Evolutionary conservation across 1,140 invertebrate genomes (phyloP), one percentile per base, ranked within the genome.

Genomic region (Aphaenogaster rudis): DNA sequence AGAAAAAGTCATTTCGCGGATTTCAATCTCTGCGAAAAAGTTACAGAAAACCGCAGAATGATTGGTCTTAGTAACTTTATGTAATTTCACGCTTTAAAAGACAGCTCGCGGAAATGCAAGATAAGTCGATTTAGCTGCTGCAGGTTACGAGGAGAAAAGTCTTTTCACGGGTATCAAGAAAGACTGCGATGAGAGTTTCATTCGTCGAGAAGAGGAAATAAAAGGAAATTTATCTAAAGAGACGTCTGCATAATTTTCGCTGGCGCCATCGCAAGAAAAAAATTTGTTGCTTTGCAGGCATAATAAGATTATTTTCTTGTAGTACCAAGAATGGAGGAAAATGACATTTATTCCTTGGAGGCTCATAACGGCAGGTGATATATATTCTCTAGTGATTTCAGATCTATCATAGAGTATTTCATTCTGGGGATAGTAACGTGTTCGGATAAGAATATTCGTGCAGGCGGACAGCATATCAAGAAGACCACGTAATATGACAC

Each of bases 31-130:
- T 21, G 80, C 52, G n/a, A 76, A 61, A 74, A 61, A 84, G 42
- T 82, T 72, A 57, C 28, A 48, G 42, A 76, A 84, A 84, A 63
- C 42, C n/a, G 13, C 80, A 42, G 13, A 0, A 21, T 71, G 80
- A 84, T 84, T 74, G 69, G 54, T 84, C 80, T 84, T 76, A 48
- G 39, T 33, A 84, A 84, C 69, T 84, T 84, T 76, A 84, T 84
- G 48, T 84, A 74, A 84, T 84, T 76, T 84, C 33, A 36, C 42
- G 80, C 54, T 84, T 84, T 84, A 72, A 82, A 82, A 50, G 63
- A 48, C 54, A 54, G 54, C 28, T 61, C 42, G n/a, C n/a, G 42
- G 33, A 74, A 84, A 74, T 63, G 80, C 80, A 74, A 76, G 54
- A 84, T 84, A 84, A 84, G 69, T 61, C 13, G 69, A 15, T 45